These are phyloP conservation scores for Hippoglossus stenolepis DNA, from an alignment of 2,113 vertebrate genomes.

Conservation along the genomic window DNA sequence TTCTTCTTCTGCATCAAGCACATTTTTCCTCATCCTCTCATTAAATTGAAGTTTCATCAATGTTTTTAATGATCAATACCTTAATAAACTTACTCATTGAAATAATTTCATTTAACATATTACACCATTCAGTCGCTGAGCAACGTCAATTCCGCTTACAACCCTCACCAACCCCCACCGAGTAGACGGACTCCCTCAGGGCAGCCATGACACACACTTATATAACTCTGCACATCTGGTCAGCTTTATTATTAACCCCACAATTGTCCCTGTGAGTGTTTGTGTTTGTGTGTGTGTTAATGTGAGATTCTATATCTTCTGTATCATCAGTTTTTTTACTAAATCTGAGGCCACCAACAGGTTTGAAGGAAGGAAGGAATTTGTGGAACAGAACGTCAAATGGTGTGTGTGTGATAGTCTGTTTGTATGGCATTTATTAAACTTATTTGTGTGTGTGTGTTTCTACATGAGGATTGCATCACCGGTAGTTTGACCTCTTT, in stretches of 20 bases:
- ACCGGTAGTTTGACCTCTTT: too few relatives aligned
- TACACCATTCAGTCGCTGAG: too few relatives aligned
- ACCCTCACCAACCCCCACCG: neutral
- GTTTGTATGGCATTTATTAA: too few relatives aligned
- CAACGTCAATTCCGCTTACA: constrained; percentile 8
- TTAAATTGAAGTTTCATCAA: neutral
- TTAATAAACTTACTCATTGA: neutral
- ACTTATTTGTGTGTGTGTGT: too few relatives aligned
- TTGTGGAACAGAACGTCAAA: too few relatives aligned
- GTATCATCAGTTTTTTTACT: too few relatives aligned
- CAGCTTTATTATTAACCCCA: constrained; percentile 12
- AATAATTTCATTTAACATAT: too few relatives aligned
- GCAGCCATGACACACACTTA: constrained; percentile 28
- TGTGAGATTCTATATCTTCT: too few relatives aligned
- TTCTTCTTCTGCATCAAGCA: neutral
- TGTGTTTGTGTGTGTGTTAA: neutral
- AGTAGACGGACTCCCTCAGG: neutral
- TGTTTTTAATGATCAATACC: neutral
- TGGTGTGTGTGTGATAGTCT: too few relatives aligned
- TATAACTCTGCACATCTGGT: constrained; percentile 47
- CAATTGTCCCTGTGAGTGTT: neutral
- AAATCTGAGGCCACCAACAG: too few relatives aligned
- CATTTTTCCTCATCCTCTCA: neutral
- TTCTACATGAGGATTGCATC: too few relatives aligned
- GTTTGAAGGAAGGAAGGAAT: too few relatives aligned